Evolutionary conservation across 1,140 invertebrate genomes (phyloP), one percentile per base, ranked within the genome.

Genomic region (Ruditapes philippinarum): DNA sequence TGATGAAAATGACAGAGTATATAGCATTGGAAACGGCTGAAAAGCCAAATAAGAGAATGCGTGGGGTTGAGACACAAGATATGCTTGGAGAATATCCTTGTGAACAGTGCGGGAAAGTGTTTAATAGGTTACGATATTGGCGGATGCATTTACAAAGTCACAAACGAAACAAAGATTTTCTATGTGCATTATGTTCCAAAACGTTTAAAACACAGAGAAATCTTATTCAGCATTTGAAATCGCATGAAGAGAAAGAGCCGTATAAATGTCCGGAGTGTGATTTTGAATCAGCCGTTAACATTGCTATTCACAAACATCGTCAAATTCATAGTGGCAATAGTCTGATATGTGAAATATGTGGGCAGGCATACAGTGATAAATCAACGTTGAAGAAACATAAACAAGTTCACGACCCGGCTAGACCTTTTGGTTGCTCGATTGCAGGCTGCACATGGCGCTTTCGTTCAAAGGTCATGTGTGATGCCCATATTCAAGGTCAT

Each of bases 341-440:
- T 90, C 93, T 94, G 7, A 65, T 95, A 19, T 95, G 95, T 89
- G 95, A 95, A 51, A 92, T 95, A 12, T 95, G 95, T 89, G 95
- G 95, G 1, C 89, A 86, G 62, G 95, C 95, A 4, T 95, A 95
- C 88, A 92, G 74, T 12, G 94, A 95, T 65, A 94, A 93, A 74
- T 93, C 95, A 4, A 95, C 95, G 0, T 62, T 95, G 31, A 91
- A 89, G 25, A 95, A 95, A 87, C 95, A 95, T 74, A 95, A 94
- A 81, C 90, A 89, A 42, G 95, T 95, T n/a, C 95, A 95, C 86
- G 95, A 95, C 80, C 60, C 82, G 4, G 91, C 62, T 51, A 91
- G 95, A 17, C 94, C 95, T 9, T 95, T 91, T 83, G 91, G 92
- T 0, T 95, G 95, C 68, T 91, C 89, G 12, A 93, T 92, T 45